Evolutionary conservation across 2,797 vertebrate genomes (phyloP).

Genomic region (Acrocephalus scirpaceus): DNA sequence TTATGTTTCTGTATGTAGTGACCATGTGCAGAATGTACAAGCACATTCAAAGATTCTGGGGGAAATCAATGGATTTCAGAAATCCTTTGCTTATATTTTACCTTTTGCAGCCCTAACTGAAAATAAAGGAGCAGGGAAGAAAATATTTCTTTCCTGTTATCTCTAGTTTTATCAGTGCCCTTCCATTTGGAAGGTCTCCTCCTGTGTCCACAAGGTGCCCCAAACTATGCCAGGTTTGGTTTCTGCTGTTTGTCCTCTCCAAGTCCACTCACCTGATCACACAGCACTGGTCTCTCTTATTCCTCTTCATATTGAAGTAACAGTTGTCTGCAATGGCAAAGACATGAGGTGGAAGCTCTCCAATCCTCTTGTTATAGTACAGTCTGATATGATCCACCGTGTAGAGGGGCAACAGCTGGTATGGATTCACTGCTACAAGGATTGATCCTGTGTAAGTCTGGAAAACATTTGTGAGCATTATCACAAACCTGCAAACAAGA

Average conservation of each 20-base stretch:
- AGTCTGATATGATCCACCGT: constrained; percentile 86
- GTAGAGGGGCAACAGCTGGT: constrained; percentile 93
- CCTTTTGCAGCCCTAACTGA: not conserved
- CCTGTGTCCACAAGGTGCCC: not conserved
- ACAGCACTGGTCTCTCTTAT: constrained; percentile 89
- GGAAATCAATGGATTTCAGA: not conserved
- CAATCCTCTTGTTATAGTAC: constrained; percentile 87
- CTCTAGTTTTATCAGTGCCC: not conserved
- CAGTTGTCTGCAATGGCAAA: constrained; percentile 95
- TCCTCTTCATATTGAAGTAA: constrained; percentile 93
- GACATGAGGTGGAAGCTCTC: constrained; percentile 92
- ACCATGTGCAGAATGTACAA: not conserved
- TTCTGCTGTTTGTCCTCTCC: not conserved
- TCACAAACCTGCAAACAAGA: not conserved
- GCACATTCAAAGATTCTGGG: not conserved
- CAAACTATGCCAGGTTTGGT: not conserved
- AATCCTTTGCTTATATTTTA: not conserved
- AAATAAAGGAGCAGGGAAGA: not conserved
- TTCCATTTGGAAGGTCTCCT: not conserved
- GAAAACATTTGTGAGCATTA: not conserved
- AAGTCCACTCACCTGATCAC: constrained; percentile 88
- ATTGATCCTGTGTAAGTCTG: constrained; percentile 97
- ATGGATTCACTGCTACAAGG: constrained; percentile 95
- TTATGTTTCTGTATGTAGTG: not conserved
- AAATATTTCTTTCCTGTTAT: not conserved